Percentiles rank a stretch among this genome's conserved stretches.
Conservation (phyloP, 2,888 invertebrate genomes). For the Chrysina gloriosa region DNA sequence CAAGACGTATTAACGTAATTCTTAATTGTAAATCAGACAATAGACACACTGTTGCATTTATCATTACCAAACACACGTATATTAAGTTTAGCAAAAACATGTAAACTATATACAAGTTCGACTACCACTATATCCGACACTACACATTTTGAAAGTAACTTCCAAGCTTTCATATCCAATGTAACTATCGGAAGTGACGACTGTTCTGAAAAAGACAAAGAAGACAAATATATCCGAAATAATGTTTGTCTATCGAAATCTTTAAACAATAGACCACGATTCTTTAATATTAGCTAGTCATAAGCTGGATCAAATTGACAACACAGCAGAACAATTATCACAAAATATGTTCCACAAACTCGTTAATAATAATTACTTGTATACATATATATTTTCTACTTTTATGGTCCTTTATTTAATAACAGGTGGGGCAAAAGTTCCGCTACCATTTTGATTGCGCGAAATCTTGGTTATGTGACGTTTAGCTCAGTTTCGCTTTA, state of each 20-base stretch:
- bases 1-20: background rate
- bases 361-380: too few species aligned
- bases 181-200: background rate
- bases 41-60: background rate
- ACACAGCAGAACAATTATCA: too few species aligned
- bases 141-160: too few species aligned
- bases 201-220: background rate
- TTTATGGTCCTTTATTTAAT: background rate
- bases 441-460: too few species aligned
- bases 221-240: background rate
- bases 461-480: too few species aligned
- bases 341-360: too few species aligned
- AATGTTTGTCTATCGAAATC: background rate
- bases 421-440: too few species aligned
- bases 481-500: too few species aligned
- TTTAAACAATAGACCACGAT: background rate
- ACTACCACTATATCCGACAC: too few species aligned
- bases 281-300: background rate
- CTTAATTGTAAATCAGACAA: too few species aligned
- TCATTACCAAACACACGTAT: background rate
- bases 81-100: background rate
- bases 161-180: too few species aligned
- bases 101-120: constrained; percentile 8
- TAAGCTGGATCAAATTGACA: background rate
- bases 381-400: too few species aligned